These are phyloP conservation scores for Tenthredo mesomela DNA, from an alignment of 2,888 invertebrate genomes.

Conservation along the genomic window DNA sequence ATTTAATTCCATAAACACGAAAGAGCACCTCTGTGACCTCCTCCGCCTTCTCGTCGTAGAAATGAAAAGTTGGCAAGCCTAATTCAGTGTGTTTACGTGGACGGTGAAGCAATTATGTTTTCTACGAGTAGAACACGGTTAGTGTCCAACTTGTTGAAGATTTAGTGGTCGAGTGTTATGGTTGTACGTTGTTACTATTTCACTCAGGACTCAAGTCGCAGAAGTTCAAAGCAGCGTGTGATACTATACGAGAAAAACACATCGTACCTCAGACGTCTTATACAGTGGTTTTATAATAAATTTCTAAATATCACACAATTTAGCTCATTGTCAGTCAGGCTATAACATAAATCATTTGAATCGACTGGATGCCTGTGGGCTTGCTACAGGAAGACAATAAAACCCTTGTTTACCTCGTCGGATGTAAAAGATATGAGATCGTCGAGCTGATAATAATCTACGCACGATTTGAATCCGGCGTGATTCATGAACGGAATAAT, in stretches of 20 bases:
- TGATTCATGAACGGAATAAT: conserved; percentile 46
- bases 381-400: conserved; percentile 34
- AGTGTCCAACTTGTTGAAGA: conserved; percentile 22
- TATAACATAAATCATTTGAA: conserved; percentile 30
- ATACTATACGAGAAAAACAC: background rate
- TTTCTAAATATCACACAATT: conserved; percentile 33
- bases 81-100: conserved; percentile 20
- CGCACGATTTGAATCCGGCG: conserved; percentile 22
- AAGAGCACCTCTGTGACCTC: conserved; percentile 23
- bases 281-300: background rate
- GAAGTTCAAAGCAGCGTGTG: conserved; percentile 14
- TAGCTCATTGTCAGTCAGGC: background rate
- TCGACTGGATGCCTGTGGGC: conserved; percentile 7
- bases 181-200: conserved; percentile 25
- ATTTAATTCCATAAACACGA: background rate
- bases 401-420: conserved; percentile 39
- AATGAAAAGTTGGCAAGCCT: conserved; percentile 20
- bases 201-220: conserved; percentile 4
- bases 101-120: conserved; percentile 29
- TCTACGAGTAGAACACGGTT: conserved; percentile 33
- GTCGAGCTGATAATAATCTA: conserved; percentile 28
- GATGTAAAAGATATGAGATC: conserved; percentile 28
- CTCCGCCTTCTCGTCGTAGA: background rate
- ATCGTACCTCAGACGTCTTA: background rate
- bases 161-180: conserved; percentile 29